phyloP scores from a whole-genome alignment of 2,888 invertebrate genomes.

The Gerris lacustris region DNA sequence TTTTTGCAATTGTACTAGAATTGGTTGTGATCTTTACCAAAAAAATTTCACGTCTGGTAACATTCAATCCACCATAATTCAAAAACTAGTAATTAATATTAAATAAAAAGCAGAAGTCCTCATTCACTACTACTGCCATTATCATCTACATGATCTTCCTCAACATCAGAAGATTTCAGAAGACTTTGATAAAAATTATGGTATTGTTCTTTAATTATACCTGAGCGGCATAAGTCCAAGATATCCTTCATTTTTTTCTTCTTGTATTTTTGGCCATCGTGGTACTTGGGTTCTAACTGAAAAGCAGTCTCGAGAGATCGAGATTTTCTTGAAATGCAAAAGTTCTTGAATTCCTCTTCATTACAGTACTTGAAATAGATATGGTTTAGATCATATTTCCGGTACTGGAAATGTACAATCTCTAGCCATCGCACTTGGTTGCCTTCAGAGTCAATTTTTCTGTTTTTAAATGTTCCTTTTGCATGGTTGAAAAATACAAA shows the following conservation, averaged over 20 bases:
- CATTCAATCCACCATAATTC: no score
- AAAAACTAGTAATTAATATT: no score
- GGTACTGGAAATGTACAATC: neutral
- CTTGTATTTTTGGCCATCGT: neutral
- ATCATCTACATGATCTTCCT: neutral
- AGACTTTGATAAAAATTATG: neutral
- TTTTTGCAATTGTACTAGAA: no score
- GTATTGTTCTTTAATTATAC: neutral
- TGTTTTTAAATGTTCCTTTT: neutral
- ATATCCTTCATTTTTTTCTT: neutral
- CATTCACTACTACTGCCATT: neutral
- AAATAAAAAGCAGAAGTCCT: neutral
- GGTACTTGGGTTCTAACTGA: neutral
- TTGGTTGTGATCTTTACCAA: no score
- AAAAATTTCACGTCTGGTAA: no score
- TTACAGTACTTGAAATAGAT: neutral
- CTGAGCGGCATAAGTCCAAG: neutral
- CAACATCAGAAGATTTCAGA: neutral
- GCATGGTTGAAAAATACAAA: neutral
- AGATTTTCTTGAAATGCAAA: neutral
- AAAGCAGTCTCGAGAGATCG: neutral
- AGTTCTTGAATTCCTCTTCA: neutral
- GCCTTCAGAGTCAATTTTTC: neutral
- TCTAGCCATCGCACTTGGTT: neutral
- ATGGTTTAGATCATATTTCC: neutral